Base-by-base conservation (phyloP, 2,888 invertebrate species). In the Drosophila recens region DNA sequence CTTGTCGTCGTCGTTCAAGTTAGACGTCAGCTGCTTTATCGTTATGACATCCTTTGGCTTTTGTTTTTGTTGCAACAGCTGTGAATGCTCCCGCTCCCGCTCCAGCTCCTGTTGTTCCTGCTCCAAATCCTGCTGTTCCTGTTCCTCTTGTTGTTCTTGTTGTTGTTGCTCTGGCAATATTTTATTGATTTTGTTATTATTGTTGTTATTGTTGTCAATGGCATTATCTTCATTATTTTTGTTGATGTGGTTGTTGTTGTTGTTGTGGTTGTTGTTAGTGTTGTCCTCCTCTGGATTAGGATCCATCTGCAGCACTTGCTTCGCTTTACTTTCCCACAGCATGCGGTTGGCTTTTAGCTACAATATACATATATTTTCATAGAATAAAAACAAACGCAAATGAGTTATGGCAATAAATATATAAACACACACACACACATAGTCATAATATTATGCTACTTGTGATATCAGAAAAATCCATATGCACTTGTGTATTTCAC, bases 311-410 rank as follows among this genome's bases (percentile, higher is more conserved):
- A 93, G 78, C 67, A 93, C 90, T 87, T 93, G 89, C 68, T 93
- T 92, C 15, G 92, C 93, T 75, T 92, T 92, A 90, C 89, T 91
- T 90, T 93, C 92, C 93, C 93, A 93, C 64, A 92, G 84, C 70
- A 90, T 89, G 79, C 92, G 91, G 90, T 93, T 92, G 63, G 92
- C 92, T 89, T 91, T 93, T 87, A 93, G 90, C 93, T 93, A 66
- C 1, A 75, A 58, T 57, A 67, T n/a, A n/a, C n/a, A n/a, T n/a
- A 65, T 49, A 23, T 23, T 61, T 48, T 20, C 8, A 45, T 40
- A 30, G 38, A 59, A 66, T 40, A 46, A 10, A 59, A 23, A 23
- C 17, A 20, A 30, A 36, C 45, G 42, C n/a, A 27, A 59, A 65
- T 54, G 23, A 63, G 48, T 66, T 61, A 73, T 57, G 27, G 3